Percentiles rank a stretch among this genome's conserved stretches.
Evolutionary conservation across 2,113 vertebrate species (phyloP).

Genomic region (Butorides virescens): DNA sequence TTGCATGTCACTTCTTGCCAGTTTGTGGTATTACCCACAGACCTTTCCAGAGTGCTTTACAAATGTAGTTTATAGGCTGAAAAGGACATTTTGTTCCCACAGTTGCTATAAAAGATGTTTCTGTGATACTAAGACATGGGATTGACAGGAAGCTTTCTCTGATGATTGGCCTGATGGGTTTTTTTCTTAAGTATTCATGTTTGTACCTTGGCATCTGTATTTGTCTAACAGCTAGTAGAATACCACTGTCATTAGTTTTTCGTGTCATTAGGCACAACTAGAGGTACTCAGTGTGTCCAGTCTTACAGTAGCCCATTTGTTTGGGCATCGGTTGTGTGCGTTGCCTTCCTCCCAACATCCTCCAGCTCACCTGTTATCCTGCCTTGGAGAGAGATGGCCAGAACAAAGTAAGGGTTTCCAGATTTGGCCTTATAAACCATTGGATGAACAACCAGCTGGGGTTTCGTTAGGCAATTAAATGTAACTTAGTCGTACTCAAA

Average conservation of each 20-base stretch:
- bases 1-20: background rate
- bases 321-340: background rate
- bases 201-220: background rate
- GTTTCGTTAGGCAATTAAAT: background rate
- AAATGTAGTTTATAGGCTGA: slow-evolving; percentile 1
- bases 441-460: background rate
- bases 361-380: background rate
- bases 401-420: background rate
- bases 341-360: background rate
- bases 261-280: background rate
- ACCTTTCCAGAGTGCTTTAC: background rate
- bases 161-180: background rate
- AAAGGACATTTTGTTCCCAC: slow-evolving; percentile 11
- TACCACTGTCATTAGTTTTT: background rate
- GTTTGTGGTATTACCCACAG: background rate
- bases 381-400: background rate
- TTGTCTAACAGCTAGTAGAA: background rate
- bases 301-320: background rate
- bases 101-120: background rate
- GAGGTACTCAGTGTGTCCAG: background rate
- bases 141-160: background rate
- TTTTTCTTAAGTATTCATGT: background rate
- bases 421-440: background rate
- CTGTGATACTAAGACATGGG: background rate
- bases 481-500: background rate